These are phyloP conservation scores for Corbicula japonica DNA, from an alignment of 2,888 invertebrate species.

Conservation along the genomic window DNA sequence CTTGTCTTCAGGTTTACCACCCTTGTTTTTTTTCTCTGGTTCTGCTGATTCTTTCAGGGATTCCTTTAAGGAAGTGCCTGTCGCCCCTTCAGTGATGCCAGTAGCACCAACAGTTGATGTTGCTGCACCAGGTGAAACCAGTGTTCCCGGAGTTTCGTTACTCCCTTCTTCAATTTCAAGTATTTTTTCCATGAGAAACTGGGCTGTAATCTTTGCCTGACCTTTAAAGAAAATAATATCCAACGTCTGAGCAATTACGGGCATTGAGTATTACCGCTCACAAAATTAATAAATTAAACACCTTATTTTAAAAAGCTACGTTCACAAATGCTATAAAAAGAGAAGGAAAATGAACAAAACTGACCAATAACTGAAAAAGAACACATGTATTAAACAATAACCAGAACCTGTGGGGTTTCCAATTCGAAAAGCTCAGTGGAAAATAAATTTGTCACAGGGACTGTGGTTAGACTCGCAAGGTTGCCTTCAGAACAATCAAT, in stretches of 20 bases:
- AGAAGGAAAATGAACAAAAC: too few relatives aligned
- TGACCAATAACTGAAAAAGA: too few relatives aligned
- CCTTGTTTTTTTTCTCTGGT: background rate
- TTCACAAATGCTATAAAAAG: background rate
- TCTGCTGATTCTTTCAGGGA: background rate
- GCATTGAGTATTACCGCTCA: background rate
- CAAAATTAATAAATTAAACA: background rate
- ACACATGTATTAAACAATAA: too few relatives aligned
- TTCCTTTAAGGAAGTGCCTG: background rate
- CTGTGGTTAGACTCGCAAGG: too few relatives aligned
- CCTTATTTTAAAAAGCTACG: background rate
- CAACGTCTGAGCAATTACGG: background rate
- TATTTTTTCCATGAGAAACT: constrained; percentile 47
- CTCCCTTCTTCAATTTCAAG: constrained; percentile 52
- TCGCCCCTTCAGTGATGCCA: background rate
- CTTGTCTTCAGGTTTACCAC: background rate
- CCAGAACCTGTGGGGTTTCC: too few relatives aligned
- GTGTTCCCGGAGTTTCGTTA: background rate
- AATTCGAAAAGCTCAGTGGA: too few relatives aligned
- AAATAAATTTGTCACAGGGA: too few relatives aligned
- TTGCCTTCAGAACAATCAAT: too few relatives aligned
- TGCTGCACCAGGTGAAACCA: background rate
- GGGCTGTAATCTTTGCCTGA: constrained; percentile 30
- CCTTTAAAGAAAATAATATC: constrained; percentile 17
- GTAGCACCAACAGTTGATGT: background rate